Evolutionary conservation across 2,888 invertebrate species (phyloP), one percentile per base, ranked within the genome.

Genomic region (Silvanus unidentatus): DNA sequence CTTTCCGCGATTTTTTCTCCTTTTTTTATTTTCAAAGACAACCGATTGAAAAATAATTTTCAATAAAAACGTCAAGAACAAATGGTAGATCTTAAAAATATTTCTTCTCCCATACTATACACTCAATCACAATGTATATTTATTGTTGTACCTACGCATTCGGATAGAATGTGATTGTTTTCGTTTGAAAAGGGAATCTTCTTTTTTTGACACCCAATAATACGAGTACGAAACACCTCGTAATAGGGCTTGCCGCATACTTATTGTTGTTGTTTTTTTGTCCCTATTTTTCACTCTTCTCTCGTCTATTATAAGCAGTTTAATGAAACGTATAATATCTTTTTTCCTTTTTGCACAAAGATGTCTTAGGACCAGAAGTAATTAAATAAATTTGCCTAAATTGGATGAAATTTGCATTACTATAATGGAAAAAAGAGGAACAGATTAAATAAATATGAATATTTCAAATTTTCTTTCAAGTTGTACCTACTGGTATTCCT

Each of bases 31-130:
- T 32, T 13, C 9, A 27, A 40, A 34, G 40, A 41, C 42, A 40
- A 45, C 30, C 47, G 45, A 50, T 48, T 48, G 43, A 47, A 47
- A 47, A 45, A 50, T 49, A 46, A 65, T 65, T 64, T 64, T 64
- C 65, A 65, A 65, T 65, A 65, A 65, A 65, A 64, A 62, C 62
- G 65, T 64, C 65, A 64, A 48, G 61, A 62, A 58, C 63, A 64
- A 64, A 60, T 54, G 64, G 60, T 50, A 54, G 54, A 61, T 60
- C 58, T 57, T 54, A 52, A 57, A 62, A 59, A 64, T 63, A 63
- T 63, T 59, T 60, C 58, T 52, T 53, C 45, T 47, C 49, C 45
- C 45, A 55, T 54, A 57, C 55, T 53, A 53, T 60, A 57, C 59
- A 59, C 56, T 58, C 58, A 56, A 59, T 58, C 48, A 45, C 47